Conservation (phyloP, 2,797 vertebrate species). For the Borostomias antarcticus region DNA sequence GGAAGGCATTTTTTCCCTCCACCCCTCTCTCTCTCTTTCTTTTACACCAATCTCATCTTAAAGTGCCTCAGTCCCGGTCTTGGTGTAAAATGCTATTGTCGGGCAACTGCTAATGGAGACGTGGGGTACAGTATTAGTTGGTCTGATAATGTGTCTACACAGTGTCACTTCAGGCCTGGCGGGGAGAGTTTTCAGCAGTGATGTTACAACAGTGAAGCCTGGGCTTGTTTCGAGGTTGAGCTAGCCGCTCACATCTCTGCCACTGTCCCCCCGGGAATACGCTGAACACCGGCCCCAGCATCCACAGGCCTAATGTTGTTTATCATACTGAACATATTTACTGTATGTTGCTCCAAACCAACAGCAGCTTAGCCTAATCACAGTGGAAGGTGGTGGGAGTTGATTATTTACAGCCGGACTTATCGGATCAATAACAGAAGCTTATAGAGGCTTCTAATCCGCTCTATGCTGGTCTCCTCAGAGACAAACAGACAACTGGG, state of each 20-base stretch:
- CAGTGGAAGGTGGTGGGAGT: conserved; percentile 52
- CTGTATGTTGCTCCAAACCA: conserved; percentile 23
- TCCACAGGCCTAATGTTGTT: conserved; percentile 13
- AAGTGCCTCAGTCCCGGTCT: conserved; percentile 63
- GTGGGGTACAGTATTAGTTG: conserved; percentile 71
- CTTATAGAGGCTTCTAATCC: conserved; percentile 4
- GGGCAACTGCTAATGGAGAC: conserved; percentile 63
- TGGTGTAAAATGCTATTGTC: conserved; percentile 68
- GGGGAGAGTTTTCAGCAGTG: not conserved
- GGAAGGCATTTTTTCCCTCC: conserved; percentile 64
- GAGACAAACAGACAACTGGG: not conserved
- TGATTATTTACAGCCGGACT: conserved; percentile 40
- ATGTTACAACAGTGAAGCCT: not conserved
- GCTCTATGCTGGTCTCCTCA: not conserved
- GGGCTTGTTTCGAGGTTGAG: not conserved
- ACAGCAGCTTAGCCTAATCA: conserved; percentile 83
- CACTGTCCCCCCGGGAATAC: not conserved
- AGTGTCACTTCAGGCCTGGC: conserved; percentile 20
- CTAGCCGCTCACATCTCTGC: conserved; percentile 8
- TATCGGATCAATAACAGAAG: conserved; percentile 72
- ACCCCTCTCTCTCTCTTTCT: conserved; percentile 48
- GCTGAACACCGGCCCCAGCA: conserved; percentile 26
- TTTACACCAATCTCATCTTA: conserved; percentile 39
- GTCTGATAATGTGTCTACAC: conserved; percentile 56
- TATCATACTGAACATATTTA: conserved; percentile 12